Evolutionary conservation across 2,113 vertebrate species (phyloP).

Genomic region (Colaptes auratus): DNA sequence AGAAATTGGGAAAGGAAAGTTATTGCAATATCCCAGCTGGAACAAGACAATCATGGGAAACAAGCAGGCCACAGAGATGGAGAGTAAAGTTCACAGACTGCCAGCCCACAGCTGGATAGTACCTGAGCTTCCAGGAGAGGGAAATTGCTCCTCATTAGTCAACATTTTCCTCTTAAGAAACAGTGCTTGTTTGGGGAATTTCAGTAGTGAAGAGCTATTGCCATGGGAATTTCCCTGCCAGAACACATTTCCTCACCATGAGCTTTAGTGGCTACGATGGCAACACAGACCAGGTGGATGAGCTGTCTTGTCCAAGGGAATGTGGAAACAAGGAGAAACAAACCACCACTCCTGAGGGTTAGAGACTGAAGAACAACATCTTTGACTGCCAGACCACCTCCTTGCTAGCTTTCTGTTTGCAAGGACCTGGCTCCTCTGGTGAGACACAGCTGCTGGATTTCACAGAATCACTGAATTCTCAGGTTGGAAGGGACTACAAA

Average conservation of each 20-base stretch:
- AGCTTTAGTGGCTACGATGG: background rate
- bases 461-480: background rate
- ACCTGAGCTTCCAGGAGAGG: background rate
- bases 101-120: background rate
- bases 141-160: background rate
- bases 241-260: background rate
- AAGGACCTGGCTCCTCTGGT: background rate
- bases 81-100: background rate
- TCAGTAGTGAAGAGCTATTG: background rate
- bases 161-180: background rate
- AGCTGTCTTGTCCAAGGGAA: background rate
- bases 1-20: background rate
- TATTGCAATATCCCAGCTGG: background rate
- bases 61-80: background rate
- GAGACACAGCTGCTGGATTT: conserved; percentile 17
- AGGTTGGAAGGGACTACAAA: too few species aligned
- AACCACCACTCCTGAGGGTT: background rate
- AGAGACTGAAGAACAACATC: background rate
- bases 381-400: background rate
- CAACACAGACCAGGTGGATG: background rate
- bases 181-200: background rate
- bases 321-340: background rate
- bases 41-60: background rate
- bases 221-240: background rate
- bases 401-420: background rate